phyloP scores from a whole-genome alignment of 2,113 vertebrate genomes.

The Verasper variegatus region DNA sequence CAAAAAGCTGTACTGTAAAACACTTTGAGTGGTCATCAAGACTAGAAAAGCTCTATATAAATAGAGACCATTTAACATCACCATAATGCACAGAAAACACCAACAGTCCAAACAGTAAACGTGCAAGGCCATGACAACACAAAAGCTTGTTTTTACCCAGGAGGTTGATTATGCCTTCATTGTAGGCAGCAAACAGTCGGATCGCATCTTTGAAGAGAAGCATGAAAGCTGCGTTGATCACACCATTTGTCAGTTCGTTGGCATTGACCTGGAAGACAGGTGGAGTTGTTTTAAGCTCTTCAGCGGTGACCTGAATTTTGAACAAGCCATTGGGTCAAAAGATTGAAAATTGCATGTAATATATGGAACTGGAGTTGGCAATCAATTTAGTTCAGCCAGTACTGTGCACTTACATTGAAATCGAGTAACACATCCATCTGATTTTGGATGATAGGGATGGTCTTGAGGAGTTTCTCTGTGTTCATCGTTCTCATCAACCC shows the following conservation, averaged over 20 bases:
- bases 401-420: slow-evolving; percentile 88
- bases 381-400: too few relatives aligned
- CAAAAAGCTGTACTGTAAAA: too few relatives aligned
- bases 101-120: neutral
- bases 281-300: neutral
- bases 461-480: slow-evolving; percentile 95
- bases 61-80: too few relatives aligned
- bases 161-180: slow-evolving; percentile 97
- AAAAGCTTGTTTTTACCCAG: slow-evolving; percentile 84
- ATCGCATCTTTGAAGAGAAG: slow-evolving; percentile 98
- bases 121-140: neutral
- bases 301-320: neutral
- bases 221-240: slow-evolving; percentile 98
- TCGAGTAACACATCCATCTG: slow-evolving; percentile 95
- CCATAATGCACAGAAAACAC: neutral
- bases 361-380: neutral
- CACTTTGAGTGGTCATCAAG: too few relatives aligned
- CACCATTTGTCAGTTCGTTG: slow-evolving; percentile 96
- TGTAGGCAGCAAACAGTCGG: slow-evolving; percentile 95
- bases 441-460: slow-evolving; percentile 93
- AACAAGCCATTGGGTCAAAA: neutral
- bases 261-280: slow-evolving; percentile 88
- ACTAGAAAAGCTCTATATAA: too few relatives aligned
- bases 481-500: slow-evolving; percentile 97
- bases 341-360: neutral